A percentile compares a stretch with the other conserved stretches of the same genome.
Evolutionary conservation across 2,797 vertebrate genomes (phyloP).

Genomic region (Sebastes wilsoni): DNA sequence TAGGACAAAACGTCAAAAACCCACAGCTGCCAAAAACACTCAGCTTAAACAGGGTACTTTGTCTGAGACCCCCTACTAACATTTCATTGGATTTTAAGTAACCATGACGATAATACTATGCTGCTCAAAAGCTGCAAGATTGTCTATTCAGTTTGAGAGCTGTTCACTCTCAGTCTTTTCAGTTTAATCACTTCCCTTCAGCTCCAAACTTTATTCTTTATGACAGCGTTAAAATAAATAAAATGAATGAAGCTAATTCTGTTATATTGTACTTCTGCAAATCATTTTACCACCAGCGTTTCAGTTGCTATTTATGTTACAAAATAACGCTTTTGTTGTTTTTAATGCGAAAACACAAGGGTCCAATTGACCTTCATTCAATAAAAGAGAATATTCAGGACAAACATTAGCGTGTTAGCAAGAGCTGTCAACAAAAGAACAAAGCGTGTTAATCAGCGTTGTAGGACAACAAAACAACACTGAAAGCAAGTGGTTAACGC

Average conservation of each 20-base stretch:
- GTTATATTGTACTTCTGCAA: background rate
- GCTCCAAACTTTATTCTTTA: constrained; percentile 39
- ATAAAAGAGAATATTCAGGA: background rate
- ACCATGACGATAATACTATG: constrained; percentile 66
- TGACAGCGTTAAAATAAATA: constrained; percentile 27
- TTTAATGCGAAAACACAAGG: background rate
- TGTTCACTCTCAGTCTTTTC: constrained; percentile 38
- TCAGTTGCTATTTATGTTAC: background rate
- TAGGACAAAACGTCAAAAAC: constrained; percentile 63
- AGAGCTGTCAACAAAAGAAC: constrained; percentile 45
- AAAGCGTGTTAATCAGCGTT: constrained; percentile 24
- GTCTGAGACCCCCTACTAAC: constrained; percentile 60
- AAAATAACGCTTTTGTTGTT: background rate
- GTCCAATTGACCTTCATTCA: constrained; percentile 9
- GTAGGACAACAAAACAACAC: constrained; percentile 46
- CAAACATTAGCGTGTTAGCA: constrained; percentile 6
- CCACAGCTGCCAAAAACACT: constrained; percentile 74
- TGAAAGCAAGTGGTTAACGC: constrained; percentile 15
- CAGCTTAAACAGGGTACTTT: constrained; percentile 68
- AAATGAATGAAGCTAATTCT: constrained; percentile 23
- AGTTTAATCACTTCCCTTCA: constrained; percentile 1
- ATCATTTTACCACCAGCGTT: constrained; percentile 1
- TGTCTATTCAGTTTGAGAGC: constrained; percentile 50
- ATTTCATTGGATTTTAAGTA: constrained; percentile 74
- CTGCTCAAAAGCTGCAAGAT: constrained; percentile 52